phyloP scores from a whole-genome alignment of 2,113 vertebrate species.

The Scartelaos histophorus region DNA sequence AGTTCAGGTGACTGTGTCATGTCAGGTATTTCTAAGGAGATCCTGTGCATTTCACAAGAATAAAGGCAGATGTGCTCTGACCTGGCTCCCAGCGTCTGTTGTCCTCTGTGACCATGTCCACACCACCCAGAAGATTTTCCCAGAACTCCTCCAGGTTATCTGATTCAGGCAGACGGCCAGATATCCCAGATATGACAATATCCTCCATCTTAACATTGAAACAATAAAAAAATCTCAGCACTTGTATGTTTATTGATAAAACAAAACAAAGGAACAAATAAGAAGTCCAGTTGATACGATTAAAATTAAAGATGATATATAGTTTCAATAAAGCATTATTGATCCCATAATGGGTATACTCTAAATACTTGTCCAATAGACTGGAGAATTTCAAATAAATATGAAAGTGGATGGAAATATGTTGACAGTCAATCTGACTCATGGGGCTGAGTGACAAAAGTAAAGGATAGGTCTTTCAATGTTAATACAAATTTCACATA shows the following conservation, averaged over 20 bases:
- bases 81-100: slow-evolving; percentile 94
- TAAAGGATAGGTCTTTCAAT: too few species aligned
- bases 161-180: slow-evolving; percentile 91
- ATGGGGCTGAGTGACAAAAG: too few species aligned
- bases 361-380: too few species aligned
- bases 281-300: background rate
- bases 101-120: slow-evolving; percentile 98
- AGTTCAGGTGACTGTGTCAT: background rate
- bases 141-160: slow-evolving; percentile 94
- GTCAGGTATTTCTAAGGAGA: background rate
- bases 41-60: too few species aligned
- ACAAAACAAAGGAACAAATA: background rate
- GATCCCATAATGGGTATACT: background rate
- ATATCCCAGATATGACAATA: slow-evolving; percentile 92
- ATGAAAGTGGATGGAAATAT: background rate
- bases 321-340: background rate
- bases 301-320: background rate
- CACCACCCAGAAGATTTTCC: slow-evolving; percentile 89
- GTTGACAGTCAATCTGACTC: too few species aligned
- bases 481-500: too few species aligned
- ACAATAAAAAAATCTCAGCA: background rate
- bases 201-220: slow-evolving; percentile 85
- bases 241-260: background rate
- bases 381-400: background rate
- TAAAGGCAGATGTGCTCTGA: slow-evolving; percentile 52